Evolutionary conservation across 2,888 invertebrate genomes (phyloP).

Genomic region (Agonopterix subpropinquella): DNA sequence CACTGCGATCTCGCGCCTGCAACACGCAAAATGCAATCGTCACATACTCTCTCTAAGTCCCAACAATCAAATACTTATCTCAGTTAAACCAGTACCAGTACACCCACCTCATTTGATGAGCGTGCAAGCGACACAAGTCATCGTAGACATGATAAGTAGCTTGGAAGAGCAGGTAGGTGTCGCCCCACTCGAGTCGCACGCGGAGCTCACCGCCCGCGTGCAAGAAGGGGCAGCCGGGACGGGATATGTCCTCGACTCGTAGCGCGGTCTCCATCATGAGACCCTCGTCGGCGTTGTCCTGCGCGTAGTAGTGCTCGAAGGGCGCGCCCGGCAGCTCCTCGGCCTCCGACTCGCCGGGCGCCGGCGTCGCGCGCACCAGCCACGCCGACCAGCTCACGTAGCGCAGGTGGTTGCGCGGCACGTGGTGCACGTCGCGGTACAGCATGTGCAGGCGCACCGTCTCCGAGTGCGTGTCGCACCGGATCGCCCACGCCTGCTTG

Average conservation of each 20-base stretch:
- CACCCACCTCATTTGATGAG: constrained; percentile 89
- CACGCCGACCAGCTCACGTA: constrained; percentile 84
- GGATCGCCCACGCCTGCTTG: constrained; percentile 85
- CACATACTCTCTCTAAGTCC: not conserved
- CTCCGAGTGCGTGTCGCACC: constrained; percentile 86
- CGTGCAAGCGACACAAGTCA: constrained; percentile 86
- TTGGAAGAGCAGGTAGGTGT: constrained; percentile 86
- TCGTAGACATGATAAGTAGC: constrained; percentile 90
- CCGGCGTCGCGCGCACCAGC: constrained; percentile 68
- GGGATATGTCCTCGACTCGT: constrained; percentile 81
- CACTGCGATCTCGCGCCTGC: constrained; percentile 84
- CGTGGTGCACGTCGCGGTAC: constrained; percentile 85
- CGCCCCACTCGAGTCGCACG: constrained; percentile 88
- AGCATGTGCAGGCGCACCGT: constrained; percentile 83
- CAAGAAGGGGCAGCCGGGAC: constrained; percentile 80
- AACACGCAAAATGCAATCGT: constrained; percentile 22
- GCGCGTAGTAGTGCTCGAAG: constrained; percentile 87
- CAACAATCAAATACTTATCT: not conserved
- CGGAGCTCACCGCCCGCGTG: constrained; percentile 83
- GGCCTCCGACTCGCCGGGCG: constrained; percentile 78
- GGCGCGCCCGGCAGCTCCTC: constrained; percentile 83
- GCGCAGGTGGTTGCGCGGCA: constrained; percentile 84
- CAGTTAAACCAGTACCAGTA: too few relatives aligned
- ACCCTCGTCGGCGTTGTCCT: constrained; percentile 86
- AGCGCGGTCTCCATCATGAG: constrained; percentile 88